A percentile compares a stretch with the other conserved stretches of the same genome.
Evolutionary conservation across 30 jellyfish, hydroid and myxozoan genomes (phyloP).

Genomic region (Aurelia sp.): DNA sequence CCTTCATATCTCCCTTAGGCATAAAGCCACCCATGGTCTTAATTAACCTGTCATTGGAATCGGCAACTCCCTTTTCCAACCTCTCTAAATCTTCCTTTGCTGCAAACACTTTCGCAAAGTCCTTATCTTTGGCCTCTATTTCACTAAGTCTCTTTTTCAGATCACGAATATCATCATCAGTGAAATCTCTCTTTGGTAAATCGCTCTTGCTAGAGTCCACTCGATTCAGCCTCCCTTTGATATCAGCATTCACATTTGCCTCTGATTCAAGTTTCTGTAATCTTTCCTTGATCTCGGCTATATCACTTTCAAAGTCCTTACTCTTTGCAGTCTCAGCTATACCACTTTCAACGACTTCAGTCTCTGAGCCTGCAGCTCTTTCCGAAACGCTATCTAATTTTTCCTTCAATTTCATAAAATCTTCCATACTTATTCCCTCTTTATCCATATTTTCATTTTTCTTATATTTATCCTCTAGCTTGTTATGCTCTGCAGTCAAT

Average conservation of each 20-base stretch:
- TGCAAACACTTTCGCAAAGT: not conserved
- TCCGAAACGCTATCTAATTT: not conserved
- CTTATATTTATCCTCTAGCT: not conserved
- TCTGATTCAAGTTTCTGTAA: not conserved
- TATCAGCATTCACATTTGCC: not conserved
- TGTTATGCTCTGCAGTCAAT: conserved; percentile 46
- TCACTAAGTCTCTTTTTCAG: not conserved
- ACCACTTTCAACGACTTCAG: not conserved
- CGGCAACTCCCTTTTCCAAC: not conserved
- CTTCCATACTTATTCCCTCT: not conserved
- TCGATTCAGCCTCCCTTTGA: not conserved
- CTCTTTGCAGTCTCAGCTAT: not conserved
- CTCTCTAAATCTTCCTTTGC: not conserved
- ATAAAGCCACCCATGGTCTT: not conserved
- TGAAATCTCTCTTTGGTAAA: too few relatives aligned
- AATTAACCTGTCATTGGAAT: not conserved
- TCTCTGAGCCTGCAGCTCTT: not conserved
- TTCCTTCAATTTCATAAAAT: not conserved
- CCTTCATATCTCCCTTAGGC: conserved; percentile 24
- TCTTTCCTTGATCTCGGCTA: conserved; percentile 9
- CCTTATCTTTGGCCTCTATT: not conserved
- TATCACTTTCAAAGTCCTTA: not conserved
- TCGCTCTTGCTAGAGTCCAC: not conserved
- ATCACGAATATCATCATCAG: not conserved
- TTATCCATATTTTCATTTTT: not conserved